Base-by-base conservation (phyloP, 2,113 vertebrate species). In the Henicopernis longicauda region DNA sequence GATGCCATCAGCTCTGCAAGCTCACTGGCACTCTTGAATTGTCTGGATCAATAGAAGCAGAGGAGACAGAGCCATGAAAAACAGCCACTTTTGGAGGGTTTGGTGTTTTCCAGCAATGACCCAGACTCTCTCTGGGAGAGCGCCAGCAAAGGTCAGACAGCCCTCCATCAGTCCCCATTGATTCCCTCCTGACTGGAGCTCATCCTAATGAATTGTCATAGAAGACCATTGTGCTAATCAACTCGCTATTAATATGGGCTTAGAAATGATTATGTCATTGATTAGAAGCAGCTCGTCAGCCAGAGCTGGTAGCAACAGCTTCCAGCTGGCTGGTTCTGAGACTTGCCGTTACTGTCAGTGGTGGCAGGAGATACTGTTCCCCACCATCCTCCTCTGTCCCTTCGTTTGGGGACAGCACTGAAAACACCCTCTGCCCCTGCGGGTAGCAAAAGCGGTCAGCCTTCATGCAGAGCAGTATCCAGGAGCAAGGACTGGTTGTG, bases 121-220 rank as follows among this genome's bases (percentile, higher is more conserved):
- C 42, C 65, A 76, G 49, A 58, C 16, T 89, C 52, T 49, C 27
- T 40, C 31, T 65, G 86, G 67, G 83, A 94, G 34, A 77, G 49
- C 2, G n/a, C 93, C 86, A 91, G 71, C 16, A 49, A 71, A 86
- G 72, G 73, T 65, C 70, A 77, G 87, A 85, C 34, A 86, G 73
- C 16, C 49, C 22, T 95, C 76, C 74, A 70, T 66, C 72, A 65
- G 34, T 26, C 15, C 66, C 89, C 84, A 94, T 78, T 3, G 66
- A 97, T 93, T 86, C 58, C 40, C 82, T 86, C 71, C 74, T 72
- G 82, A 42, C 84, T 94, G 95, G 86, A 85, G 55, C 59, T 92
- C 62, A 80, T 76, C 86, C 82, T 95, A 96, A 97, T 96, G 45
- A 96, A 96, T 80, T 88, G 72, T 61, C 91, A 78, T 8, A 49